Evolutionary conservation across 2,888 invertebrate species (phyloP).

Genomic region (Macaria liturata): DNA sequence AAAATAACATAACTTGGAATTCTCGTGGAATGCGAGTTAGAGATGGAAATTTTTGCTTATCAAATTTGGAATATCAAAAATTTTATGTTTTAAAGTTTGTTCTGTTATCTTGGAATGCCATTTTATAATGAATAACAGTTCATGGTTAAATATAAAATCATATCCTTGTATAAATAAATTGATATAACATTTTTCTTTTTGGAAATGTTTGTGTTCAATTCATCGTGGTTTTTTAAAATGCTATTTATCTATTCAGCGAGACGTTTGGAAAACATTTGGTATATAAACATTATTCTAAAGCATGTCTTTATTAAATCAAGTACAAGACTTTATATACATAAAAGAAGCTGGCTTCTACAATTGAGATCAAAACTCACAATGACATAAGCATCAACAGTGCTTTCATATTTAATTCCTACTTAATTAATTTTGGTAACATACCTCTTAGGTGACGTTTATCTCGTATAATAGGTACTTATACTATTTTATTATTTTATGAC

Average conservation of each 20-base stretch:
- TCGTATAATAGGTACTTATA: conserved; percentile 17
- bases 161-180: too few species aligned
- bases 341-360: conserved; percentile 31
- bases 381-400: conserved; percentile 44
- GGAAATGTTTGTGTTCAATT: too few species aligned
- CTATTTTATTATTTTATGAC: too few species aligned
- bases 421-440: conserved; percentile 35
- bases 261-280: too few species aligned
- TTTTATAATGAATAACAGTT: too few species aligned
- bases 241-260: too few species aligned
- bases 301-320: conserved; percentile 4
- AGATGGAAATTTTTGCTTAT: conserved; percentile 28
- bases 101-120: too few species aligned
- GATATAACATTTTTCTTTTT: too few species aligned
- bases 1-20: conserved; percentile 3
- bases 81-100: not conserved
- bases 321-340: conserved; percentile 30
- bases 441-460: conserved; percentile 31
- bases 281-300: not conserved
- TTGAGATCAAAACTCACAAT: conserved; percentile 67
- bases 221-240: too few species aligned
- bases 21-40: conserved; percentile 24
- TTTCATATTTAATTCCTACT: conserved; percentile 20
- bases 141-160: too few species aligned
- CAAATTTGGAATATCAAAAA: conserved; percentile 13